Percentiles rank a stretch among this genome's conserved stretches.
These are phyloP conservation scores for Leucozona laternaria DNA, from an alignment of 2,888 invertebrate genomes.

Conservation along the genomic window DNA sequence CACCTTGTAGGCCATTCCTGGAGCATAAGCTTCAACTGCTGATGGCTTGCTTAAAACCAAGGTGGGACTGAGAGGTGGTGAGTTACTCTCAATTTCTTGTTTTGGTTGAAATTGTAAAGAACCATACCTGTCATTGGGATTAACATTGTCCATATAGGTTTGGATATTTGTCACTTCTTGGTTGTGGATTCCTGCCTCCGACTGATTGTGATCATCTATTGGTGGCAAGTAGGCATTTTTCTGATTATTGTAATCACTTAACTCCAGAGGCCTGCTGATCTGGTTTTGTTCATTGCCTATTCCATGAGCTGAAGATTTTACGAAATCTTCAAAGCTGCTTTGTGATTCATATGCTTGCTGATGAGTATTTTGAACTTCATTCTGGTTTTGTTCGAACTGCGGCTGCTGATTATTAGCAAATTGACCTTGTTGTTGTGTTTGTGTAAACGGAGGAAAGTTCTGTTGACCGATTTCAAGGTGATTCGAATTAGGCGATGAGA, in stretches of 20 bases:
- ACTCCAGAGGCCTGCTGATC: neutral
- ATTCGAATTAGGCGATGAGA: neutral
- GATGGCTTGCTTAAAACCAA: slow-evolving; percentile 78
- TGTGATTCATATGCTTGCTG: neutral
- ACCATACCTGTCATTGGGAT: slow-evolving; percentile 79
- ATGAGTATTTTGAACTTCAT: slow-evolving; percentile 4
- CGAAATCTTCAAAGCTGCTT: slow-evolving; percentile 51
- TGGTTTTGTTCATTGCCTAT: slow-evolving; percentile 16
- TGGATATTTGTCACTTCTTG: slow-evolving; percentile 76
- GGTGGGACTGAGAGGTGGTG: slow-evolving; percentile 43
- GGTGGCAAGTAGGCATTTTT: no score
- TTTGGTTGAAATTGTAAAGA: slow-evolving; percentile 59
- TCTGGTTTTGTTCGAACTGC: slow-evolving; percentile 8
- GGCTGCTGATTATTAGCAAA: neutral
- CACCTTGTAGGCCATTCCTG: slow-evolving; percentile 51
- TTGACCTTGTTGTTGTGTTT: neutral
- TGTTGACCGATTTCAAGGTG: slow-evolving; percentile 3
- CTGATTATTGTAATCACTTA: no score
- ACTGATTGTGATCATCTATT: no score
- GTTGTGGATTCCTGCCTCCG: neutral
- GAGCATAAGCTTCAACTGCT: slow-evolving; percentile 46
- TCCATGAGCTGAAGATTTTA: neutral
- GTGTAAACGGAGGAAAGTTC: neutral
- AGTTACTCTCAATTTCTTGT: slow-evolving; percentile 13
- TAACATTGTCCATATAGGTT: slow-evolving; percentile 80